A percentile compares a stretch with the other conserved stretches of the same genome.
These are phyloP conservation scores for Motacilla alba DNA, from an alignment of 2,113 vertebrate species.

Conservation along the genomic window DNA sequence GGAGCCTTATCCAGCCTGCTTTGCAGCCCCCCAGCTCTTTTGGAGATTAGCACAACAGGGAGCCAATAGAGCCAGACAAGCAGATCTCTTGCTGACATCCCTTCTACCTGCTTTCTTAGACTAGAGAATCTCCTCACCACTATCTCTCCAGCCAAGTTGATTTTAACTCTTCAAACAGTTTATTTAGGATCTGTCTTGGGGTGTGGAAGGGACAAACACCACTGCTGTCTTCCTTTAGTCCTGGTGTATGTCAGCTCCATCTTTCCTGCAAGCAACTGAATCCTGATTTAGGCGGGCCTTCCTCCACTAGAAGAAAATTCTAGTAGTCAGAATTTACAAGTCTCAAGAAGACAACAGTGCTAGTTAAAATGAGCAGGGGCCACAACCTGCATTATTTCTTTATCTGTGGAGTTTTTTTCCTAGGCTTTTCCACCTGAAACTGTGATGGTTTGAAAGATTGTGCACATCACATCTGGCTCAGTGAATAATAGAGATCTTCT, in stretches of 20 bases:
- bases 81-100: not conserved
- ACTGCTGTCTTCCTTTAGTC: not conserved
- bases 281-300: not conserved
- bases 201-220: not conserved
- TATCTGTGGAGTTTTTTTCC: not conserved
- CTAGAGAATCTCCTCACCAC: not conserved
- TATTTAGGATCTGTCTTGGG: not conserved
- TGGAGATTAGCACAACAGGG: not conserved
- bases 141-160: not conserved
- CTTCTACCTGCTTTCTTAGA: not conserved
- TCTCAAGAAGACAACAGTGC: not conserved
- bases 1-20: not conserved
- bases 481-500: not conserved
- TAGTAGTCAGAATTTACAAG: not conserved
- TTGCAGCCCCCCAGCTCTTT: not conserved
- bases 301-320: accelerated
- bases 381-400: not conserved
- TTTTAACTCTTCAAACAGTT: not conserved
- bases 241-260: not conserved
- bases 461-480: not conserved
- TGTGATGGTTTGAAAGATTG: not conserved
- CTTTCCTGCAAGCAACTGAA: not conserved
- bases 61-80: not conserved
- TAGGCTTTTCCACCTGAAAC: not conserved
- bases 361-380: not conserved